These are phyloP conservation scores for Mythimna pallens DNA, from an alignment of 2,888 invertebrate species.

Conservation along the genomic window DNA sequence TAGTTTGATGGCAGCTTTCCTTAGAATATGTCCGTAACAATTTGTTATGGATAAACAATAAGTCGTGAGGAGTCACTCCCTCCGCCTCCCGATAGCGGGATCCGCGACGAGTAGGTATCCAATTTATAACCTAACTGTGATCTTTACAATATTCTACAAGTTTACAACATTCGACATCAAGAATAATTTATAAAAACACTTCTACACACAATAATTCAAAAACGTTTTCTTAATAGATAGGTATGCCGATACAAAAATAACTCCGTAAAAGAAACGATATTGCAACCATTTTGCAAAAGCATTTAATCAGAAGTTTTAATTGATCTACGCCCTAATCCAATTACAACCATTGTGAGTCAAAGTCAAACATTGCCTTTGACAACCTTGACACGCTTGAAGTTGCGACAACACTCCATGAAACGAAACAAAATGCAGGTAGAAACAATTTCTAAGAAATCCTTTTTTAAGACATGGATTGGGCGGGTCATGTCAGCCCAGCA, in stretches of 20 bases:
- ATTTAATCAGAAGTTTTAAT: constrained; percentile 46
- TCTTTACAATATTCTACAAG: constrained; percentile 70
- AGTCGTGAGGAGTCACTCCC: constrained; percentile 86
- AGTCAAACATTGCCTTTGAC: constrained; percentile 34
- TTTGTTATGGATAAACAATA: constrained; percentile 88
- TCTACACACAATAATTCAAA: background rate
- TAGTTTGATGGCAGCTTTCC: constrained; percentile 76
- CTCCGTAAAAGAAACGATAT: constrained; percentile 9
- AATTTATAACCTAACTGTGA: constrained; percentile 86
- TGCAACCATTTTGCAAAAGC: constrained; percentile 36
- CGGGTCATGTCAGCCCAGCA: too few relatives aligned
- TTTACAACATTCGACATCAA: constrained; percentile 23
- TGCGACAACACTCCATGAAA: constrained; percentile 37
- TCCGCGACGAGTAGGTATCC: constrained; percentile 76
- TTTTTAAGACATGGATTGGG: background rate
- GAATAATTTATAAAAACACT: background rate
- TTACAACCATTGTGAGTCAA: constrained; percentile 47
- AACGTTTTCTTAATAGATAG: background rate
- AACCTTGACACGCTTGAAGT: constrained; percentile 42
- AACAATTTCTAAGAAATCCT: background rate
- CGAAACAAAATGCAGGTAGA: constrained; percentile 13
- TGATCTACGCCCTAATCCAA: constrained; percentile 50
- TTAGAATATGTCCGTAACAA: constrained; percentile 81
- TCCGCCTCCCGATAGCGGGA: constrained; percentile 81
- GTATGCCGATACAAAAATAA: constrained; percentile 6